Evolutionary conservation across 2,113 vertebrate species (phyloP), one percentile per base, ranked within the genome.

Genomic region (Bubo bubo): DNA sequence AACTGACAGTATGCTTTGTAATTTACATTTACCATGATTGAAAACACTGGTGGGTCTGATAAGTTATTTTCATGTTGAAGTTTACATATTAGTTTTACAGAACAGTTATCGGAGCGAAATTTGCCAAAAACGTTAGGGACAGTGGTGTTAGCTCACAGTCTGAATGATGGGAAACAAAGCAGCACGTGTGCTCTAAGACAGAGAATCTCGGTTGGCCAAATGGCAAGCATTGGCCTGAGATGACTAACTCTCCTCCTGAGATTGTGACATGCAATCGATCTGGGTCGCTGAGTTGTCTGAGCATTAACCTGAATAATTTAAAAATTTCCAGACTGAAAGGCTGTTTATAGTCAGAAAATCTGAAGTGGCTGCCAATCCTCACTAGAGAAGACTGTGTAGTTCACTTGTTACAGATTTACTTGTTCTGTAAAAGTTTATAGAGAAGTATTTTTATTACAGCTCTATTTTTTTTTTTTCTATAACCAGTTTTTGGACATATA

Each of bases 381-480:
- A 6, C 37, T 73, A 32, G 37, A 58, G 52, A 85, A 79, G 30
- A 32, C 37, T 64, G 14, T 66, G 12, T 76, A 56, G 34, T 82
- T 93, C 14, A 17, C 30, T 87, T 82, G 49, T 50, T 85, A 79
- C 0, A 1, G 39, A 55, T 82, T 88, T 94, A 5, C n/a, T 95
- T 93, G 30, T 91, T 95, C 53, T 70, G 49, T 94, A 39, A 52
- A 94, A 95, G 64, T 94, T 97, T 94, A 76, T 15, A 20, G 49
- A 75, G 58, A 66, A 71, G 35, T 70, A 62, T 77, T 32, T 82
- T 91, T 87, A 28, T 64, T 58, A 53, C 32, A 58, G 24, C 6
- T 85, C 66, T 79, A 1, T 45, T 47, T 47, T 75, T 97, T 85
- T 58, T 8, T 72, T 91, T 86, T 79, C 71, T 83, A 1, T n/a